Percentiles rank a stretch among this genome's conserved stretches.
Evolutionary conservation across 1,140 invertebrate genomes (phyloP).

Genomic region (Pteromalus puparum): DNA sequence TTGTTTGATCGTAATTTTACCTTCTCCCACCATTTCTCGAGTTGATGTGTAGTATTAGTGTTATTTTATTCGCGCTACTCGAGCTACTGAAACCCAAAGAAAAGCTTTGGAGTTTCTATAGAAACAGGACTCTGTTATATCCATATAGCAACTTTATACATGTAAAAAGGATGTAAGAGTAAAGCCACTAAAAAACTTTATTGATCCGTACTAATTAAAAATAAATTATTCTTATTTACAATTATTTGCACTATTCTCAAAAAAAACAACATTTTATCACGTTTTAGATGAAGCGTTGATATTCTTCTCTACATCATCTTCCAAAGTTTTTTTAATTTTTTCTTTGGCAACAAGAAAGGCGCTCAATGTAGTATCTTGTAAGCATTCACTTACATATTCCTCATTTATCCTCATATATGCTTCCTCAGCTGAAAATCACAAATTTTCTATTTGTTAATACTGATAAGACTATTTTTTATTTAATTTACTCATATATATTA

Average conservation of each 20-base stretch:
- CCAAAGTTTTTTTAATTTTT: conserved; percentile 29
- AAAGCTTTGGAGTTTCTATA: conserved; percentile 42
- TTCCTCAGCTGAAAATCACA: conserved; percentile 70
- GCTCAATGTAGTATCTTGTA: conserved; percentile 70
- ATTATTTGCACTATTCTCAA: not conserved
- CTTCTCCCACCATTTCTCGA: not conserved
- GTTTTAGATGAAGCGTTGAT: not conserved
- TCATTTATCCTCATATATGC: conserved; percentile 70
- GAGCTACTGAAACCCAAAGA: not conserved
- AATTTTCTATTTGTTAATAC: not conserved
- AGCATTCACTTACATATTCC: conserved; percentile 67
- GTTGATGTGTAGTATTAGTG: not conserved
- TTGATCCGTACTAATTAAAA: not conserved
- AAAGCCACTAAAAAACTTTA: not conserved
- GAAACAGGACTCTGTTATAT: conserved; percentile 35
- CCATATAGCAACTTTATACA: conserved; percentile 9
- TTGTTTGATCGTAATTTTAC: not conserved
- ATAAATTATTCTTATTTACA: conserved; percentile 31
- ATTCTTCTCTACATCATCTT: conserved; percentile 7
- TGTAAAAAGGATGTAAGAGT: not conserved
- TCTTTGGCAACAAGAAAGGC: conserved; percentile 65
- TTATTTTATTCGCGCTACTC: not conserved
- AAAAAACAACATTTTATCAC: not conserved
- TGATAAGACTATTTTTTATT: not conserved
- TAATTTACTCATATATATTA: conserved; percentile 25